These are phyloP conservation scores for Cynopterus brachyotis DNA, from an alignment of 2,113 vertebrate genomes.

Conservation along the genomic window DNA sequence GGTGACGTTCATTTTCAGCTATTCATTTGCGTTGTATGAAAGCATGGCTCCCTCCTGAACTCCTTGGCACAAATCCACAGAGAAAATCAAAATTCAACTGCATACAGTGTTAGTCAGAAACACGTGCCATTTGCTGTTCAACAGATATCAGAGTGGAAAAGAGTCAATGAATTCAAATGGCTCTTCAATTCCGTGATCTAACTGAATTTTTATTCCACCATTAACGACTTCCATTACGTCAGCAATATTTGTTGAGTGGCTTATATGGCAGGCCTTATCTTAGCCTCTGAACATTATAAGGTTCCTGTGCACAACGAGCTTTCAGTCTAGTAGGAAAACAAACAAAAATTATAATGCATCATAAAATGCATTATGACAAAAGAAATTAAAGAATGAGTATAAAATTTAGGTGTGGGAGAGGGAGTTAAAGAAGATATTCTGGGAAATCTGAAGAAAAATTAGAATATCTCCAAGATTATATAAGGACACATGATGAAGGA, in stretches of 20 bases:
- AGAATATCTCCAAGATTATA: background rate
- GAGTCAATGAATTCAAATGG: background rate
- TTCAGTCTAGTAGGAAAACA: background rate
- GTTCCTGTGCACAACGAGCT: background rate
- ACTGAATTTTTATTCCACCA: background rate
- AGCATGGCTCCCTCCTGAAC: background rate
- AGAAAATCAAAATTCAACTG: conserved; percentile 52
- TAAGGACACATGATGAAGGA: background rate
- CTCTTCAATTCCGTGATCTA: background rate
- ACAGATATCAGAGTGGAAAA: background rate
- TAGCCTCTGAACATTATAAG: background rate
- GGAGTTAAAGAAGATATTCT: background rate
- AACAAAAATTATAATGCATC: background rate
- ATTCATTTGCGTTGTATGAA: background rate
- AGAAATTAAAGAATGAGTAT: background rate
- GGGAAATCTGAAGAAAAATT: background rate
- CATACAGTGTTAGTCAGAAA: background rate
- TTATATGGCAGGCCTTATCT: background rate
- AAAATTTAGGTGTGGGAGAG: background rate
- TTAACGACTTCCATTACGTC: background rate
- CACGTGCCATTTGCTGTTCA: background rate
- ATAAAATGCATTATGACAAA: background rate
- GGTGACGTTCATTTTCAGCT: conserved; percentile 46
- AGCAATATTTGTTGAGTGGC: background rate
- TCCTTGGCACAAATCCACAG: background rate